Conservation (phyloP, 2,113 vertebrate genomes). For the Aphyosemion australe region DNA sequence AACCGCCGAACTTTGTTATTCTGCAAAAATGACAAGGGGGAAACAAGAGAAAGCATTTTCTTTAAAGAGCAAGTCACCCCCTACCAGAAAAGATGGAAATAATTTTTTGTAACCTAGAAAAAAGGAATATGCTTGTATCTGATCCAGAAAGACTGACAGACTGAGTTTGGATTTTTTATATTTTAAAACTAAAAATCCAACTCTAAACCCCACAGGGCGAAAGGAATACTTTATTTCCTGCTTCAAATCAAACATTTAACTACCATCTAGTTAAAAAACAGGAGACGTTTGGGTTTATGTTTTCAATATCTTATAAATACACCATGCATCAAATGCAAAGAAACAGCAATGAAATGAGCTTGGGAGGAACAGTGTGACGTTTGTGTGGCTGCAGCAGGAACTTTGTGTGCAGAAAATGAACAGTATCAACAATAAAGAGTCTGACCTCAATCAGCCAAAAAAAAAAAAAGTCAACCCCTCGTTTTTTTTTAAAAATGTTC, state of each 20-base stretch:
- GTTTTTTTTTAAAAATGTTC: not conserved
- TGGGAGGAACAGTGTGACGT: constrained; percentile 19
- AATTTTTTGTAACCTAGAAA: not conserved
- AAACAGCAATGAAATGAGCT: not conserved
- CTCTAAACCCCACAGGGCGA: constrained; percentile 27
- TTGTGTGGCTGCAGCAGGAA: too few species aligned
- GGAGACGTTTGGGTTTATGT: constrained; percentile 11
- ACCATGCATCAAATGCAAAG: constrained; percentile 21
- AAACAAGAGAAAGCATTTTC: not conserved
- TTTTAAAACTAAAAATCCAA: constrained; percentile 23
- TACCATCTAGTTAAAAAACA: constrained; percentile 18
- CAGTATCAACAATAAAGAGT: too few species aligned
- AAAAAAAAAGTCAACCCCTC: constrained; percentile 20
- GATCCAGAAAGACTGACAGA: constrained; percentile 18
- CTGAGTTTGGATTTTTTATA: constrained; percentile 37
- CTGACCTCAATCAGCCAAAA: not conserved
- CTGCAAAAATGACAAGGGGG: constrained; percentile 60
- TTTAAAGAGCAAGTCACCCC: not conserved
- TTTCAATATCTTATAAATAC: constrained; percentile 31
- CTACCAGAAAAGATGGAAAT: not conserved
- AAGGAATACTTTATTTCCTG: constrained; percentile 53
- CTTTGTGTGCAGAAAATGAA: too few species aligned
- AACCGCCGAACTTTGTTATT: constrained; percentile 95
- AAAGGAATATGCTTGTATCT: not conserved
- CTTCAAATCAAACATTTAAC: constrained; percentile 50